Conservation (phyloP, 2,113 vertebrate genomes). For the Cephalopterus ornatus region DNA sequence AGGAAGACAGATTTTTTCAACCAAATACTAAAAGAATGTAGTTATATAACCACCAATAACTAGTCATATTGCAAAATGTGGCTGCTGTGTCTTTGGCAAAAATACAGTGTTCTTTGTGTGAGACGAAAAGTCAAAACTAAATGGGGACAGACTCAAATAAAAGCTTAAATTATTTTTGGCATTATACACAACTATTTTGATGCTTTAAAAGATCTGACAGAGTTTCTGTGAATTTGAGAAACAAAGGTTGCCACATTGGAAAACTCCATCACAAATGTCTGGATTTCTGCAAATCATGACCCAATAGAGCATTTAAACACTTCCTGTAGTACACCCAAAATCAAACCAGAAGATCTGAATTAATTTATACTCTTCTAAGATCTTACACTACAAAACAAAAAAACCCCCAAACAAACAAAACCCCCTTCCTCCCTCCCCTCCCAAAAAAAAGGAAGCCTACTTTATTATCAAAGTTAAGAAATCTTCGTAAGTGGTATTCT, state of each 20-base stretch:
- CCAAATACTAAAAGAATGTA: background rate
- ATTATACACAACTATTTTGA: background rate
- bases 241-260: background rate
- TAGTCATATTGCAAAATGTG: background rate
- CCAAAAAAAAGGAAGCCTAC: background rate
- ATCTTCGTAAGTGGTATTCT: background rate
- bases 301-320: background rate
- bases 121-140: background rate
- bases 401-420: background rate
- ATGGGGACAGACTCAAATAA: background rate
- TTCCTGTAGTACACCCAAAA: background rate
- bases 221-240: background rate
- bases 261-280: background rate
- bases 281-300: background rate
- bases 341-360: background rate
- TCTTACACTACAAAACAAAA: background rate
- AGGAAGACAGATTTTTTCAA: background rate
- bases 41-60: background rate
- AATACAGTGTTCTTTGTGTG: background rate
- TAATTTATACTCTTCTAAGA: background rate
- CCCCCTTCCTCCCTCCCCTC: too few species aligned
- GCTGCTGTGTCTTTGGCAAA: background rate
- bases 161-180: background rate
- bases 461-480: background rate
- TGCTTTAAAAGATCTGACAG: background rate